These are phyloP conservation scores for Luidia sarsii DNA, from an alignment of 53 echinoderm and acorn worm species.

Conservation along the genomic window DNA sequence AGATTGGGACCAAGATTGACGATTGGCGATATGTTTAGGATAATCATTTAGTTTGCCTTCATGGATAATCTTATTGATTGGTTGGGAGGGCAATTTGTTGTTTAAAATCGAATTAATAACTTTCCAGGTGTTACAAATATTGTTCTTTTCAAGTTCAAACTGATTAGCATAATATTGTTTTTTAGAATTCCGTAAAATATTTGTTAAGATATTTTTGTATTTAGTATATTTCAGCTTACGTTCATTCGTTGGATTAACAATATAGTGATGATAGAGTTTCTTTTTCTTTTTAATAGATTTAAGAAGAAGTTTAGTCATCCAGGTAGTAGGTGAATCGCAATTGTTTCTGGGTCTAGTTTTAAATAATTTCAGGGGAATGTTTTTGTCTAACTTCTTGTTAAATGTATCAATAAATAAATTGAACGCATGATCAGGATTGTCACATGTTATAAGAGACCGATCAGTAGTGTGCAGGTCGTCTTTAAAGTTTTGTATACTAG, in stretches of 20 bases:
- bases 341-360: not conserved
- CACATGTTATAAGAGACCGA: not conserved
- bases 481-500: too few species aligned
- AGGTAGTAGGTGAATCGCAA: not conserved
- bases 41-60: not conserved
- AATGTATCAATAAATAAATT: not conserved
- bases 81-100: not conserved
- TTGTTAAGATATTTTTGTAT: slow-evolving; percentile 6
- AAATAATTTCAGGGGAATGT: not conserved
- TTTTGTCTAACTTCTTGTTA: not conserved
- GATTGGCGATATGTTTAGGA: not conserved
- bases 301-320: slow-evolving; percentile 11
- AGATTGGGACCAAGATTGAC: too few species aligned
- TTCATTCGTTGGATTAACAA: not conserved
- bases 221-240: not conserved
- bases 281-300: slow-evolving; percentile 24
- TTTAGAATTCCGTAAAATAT: not conserved
- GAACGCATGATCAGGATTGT: not conserved
- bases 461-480: too few species aligned
- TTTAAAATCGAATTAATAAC: not conserved
- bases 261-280: slow-evolving; percentile 34
- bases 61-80: not conserved
- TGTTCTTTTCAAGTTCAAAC: not conserved
- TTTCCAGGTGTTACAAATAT: not conserved
- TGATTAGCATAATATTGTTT: not conserved